phyloP scores from a whole-genome alignment of 1,140 invertebrate genomes.

The Drosophila ercepeae region DNA sequence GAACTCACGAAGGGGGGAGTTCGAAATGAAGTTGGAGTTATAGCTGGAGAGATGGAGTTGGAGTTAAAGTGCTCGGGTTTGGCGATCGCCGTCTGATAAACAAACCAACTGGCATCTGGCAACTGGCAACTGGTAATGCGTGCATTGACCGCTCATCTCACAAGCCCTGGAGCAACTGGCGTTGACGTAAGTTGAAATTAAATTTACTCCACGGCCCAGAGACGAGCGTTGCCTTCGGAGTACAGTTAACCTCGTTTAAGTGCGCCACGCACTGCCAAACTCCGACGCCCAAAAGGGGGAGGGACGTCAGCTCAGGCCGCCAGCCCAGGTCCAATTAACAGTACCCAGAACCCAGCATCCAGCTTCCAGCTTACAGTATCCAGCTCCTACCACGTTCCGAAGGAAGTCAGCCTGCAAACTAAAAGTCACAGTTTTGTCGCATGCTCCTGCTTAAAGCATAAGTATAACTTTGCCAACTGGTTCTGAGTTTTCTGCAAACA shows the following conservation, averaged over 20 bases:
- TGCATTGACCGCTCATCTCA: slow-evolving; percentile 73
- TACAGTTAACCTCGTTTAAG: slow-evolving; percentile 80
- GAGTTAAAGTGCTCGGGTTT: slow-evolving; percentile 20
- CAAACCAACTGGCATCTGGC: slow-evolving; percentile 38
- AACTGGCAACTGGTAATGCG: slow-evolving; percentile 67
- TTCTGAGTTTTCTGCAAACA: slow-evolving; percentile 55
- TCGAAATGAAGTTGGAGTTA: slow-evolving; percentile 6
- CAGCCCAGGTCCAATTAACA: slow-evolving; percentile 74
- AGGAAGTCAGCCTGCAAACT: slow-evolving; percentile 53
- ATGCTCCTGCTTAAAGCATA: slow-evolving; percentile 74
- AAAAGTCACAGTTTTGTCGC: slow-evolving; percentile 68
- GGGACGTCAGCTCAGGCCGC: slow-evolving; percentile 3
- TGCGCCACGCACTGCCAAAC: slow-evolving; percentile 66
- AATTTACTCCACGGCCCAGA: slow-evolving; percentile 57
- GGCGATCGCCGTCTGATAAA: slow-evolving; percentile 41
- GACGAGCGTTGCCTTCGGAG: slow-evolving; percentile 55
- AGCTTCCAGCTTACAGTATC: slow-evolving; percentile 1
- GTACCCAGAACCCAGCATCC: slow-evolving; percentile 45
- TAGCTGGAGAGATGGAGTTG: background rate
- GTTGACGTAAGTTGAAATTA: slow-evolving; percentile 76
- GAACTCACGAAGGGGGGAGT: slow-evolving; percentile 11
- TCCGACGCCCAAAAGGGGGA: slow-evolving; percentile 14
- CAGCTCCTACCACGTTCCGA: slow-evolving; percentile 55
- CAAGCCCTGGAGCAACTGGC: slow-evolving; percentile 36
- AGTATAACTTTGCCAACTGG: slow-evolving; percentile 64